These are phyloP conservation scores for Drosophila bocki DNA, from an alignment of 1,140 invertebrate genomes.

Conservation along the genomic window DNA sequence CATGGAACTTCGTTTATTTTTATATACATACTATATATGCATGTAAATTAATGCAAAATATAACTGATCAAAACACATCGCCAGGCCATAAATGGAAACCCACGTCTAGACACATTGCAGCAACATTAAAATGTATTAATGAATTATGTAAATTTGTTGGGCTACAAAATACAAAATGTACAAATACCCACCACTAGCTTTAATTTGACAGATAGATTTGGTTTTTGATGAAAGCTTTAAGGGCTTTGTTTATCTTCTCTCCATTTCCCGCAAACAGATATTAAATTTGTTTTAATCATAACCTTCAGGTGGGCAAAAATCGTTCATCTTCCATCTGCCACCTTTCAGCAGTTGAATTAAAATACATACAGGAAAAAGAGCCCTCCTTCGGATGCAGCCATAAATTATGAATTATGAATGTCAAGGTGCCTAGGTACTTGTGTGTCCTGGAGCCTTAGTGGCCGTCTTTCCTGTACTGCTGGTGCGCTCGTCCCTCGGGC, in stretches of 20 bases:
- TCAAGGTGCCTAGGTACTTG: conserved; percentile 62
- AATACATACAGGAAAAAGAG: conserved; percentile 38
- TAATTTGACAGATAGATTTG: neutral
- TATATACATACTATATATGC: conserved; percentile 10
- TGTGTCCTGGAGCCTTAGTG: conserved; percentile 21
- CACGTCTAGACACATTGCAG: conserved; percentile 76
- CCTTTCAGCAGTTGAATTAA: conserved; percentile 25
- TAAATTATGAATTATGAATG: conserved; percentile 80
- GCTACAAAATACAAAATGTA: neutral
- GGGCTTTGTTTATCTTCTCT: neutral
- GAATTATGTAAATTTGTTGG: conserved; percentile 68
- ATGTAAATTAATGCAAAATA: conserved; percentile 62
- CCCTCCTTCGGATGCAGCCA: conserved; percentile 52
- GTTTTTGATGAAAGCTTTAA: neutral
- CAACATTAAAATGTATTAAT: conserved; percentile 56
- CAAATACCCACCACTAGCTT: neutral
- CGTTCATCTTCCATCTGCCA: conserved; percentile 19
- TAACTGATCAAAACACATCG: conserved; percentile 75
- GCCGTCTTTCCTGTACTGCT: neutral
- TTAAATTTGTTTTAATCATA: conserved; percentile 58
- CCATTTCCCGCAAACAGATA: conserved; percentile 10
- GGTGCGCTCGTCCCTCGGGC: conserved; percentile 54
- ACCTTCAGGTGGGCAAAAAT: conserved; percentile 42
- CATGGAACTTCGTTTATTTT: conserved; percentile 15
- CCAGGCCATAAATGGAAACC: conserved; percentile 70